These are phyloP conservation scores for Kryphioiulus occultus DNA, from an alignment of 2,888 invertebrate species.

Conservation along the genomic window DNA sequence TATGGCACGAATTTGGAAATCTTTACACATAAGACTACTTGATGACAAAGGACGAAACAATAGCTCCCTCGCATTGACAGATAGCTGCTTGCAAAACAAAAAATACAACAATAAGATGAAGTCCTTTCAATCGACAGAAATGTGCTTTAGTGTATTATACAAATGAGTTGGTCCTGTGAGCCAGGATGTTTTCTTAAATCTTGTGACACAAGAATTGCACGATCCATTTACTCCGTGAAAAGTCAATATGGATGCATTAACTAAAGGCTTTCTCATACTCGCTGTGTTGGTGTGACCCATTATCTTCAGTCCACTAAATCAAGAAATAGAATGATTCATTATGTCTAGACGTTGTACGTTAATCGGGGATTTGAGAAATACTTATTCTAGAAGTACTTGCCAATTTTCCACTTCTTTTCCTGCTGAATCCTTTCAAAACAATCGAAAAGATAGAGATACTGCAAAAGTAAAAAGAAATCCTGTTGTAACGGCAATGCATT, in stretches of 20 bases:
- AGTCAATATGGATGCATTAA: constrained; percentile 11
- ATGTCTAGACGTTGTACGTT: not conserved
- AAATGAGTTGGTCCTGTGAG: constrained; percentile 30
- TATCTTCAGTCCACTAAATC: constrained; percentile 8
- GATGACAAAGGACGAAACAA: constrained; percentile 16
- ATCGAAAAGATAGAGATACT: constrained; percentile 90
- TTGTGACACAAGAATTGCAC: constrained; percentile 31
- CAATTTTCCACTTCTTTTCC: constrained; percentile 68
- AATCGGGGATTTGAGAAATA: not conserved
- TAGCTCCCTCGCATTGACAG: not conserved
- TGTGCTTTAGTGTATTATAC: constrained; percentile 15
- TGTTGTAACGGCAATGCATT: not conserved
- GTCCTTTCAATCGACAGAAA: not conserved
- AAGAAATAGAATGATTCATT: not conserved
- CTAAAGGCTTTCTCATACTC: constrained; percentile 1
- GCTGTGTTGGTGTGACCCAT: not conserved
- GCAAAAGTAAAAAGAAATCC: constrained; percentile 61
- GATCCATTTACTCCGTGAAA: constrained; percentile 2
- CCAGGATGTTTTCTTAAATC: not conserved
- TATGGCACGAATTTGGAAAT: constrained; percentile 47
- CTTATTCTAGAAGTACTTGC: constrained; percentile 58
- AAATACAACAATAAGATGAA: constrained; percentile 24
- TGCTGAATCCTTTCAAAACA: constrained; percentile 96
- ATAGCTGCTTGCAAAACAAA: constrained; percentile 25
- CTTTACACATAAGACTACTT: constrained; percentile 27